Evolutionary conservation across 2,888 invertebrate species (phyloP).

Genomic region (Trachelus stipa): DNA sequence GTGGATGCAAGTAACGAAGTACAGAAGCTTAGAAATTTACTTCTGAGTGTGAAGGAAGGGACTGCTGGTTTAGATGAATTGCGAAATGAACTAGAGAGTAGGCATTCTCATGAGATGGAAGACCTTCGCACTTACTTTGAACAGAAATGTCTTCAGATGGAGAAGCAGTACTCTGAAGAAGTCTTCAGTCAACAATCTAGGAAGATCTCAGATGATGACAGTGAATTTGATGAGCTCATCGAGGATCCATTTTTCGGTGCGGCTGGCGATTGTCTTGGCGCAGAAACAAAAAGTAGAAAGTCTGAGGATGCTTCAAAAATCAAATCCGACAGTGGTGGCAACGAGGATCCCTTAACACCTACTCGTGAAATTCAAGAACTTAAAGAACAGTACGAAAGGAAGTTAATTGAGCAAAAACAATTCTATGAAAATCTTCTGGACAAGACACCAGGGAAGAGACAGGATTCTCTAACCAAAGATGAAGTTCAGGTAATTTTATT

Average conservation of each 20-base stretch:
- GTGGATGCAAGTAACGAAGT: conserved; percentile 61
- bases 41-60: conserved; percentile 72
- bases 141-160: conserved; percentile 82
- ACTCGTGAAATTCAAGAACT: conserved; percentile 3
- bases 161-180: conserved; percentile 82
- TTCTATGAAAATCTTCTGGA: neutral
- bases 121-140: conserved; percentile 84
- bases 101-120: conserved; percentile 83
- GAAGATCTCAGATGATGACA: conserved; percentile 68
- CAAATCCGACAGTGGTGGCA: neutral
- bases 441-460: neutral
- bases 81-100: conserved; percentile 72
- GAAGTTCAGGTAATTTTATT: conserved; percentile 18
- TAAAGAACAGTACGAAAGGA: conserved; percentile 2
- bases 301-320: conserved; percentile 33
- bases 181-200: conserved; percentile 76
- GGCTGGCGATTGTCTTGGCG: conserved; percentile 48
- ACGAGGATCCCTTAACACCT: neutral
- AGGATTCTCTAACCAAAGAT: conserved; percentile 1
- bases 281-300: conserved; percentile 23
- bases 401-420: neutral
- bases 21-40: conserved; percentile 69
- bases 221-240: conserved; percentile 64
- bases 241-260: conserved; percentile 62
- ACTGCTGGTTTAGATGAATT: conserved; percentile 71